These are phyloP conservation scores for Drosophila vallismaia DNA, from an alignment of 2,888 invertebrate species.

Conservation along the genomic window DNA sequence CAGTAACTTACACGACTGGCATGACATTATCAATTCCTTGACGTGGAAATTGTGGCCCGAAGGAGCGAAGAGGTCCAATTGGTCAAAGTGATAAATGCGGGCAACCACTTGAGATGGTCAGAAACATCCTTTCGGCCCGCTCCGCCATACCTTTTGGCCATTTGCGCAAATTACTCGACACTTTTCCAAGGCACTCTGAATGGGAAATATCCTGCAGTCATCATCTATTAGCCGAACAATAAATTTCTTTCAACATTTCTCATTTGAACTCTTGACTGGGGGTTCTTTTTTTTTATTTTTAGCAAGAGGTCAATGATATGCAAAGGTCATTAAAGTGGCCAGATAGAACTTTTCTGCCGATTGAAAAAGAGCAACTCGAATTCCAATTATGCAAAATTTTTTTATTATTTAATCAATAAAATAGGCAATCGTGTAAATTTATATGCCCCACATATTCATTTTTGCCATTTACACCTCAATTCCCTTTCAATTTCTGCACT, in stretches of 20 bases:
- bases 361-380: too few species aligned
- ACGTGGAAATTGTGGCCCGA: not conserved
- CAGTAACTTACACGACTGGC: constrained; percentile 27
- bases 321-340: not conserved
- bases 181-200: constrained; percentile 23
- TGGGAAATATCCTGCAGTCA: constrained; percentile 42
- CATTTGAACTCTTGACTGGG: constrained; percentile 1
- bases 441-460: constrained; percentile 1
- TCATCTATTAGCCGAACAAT: constrained; percentile 46
- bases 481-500: constrained; percentile 28
- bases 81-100: constrained; percentile 38
- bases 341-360: too few species aligned
- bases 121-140: not conserved
- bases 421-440: not conserved
- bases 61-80: constrained; percentile 2
- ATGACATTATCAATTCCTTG: constrained; percentile 38
- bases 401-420: not conserved
- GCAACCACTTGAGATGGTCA: constrained; percentile 21
- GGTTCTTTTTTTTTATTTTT: not conserved
- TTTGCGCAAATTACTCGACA: constrained; percentile 46
- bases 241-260: constrained; percentile 27
- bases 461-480: constrained; percentile 10
- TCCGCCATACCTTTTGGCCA: constrained; percentile 7
- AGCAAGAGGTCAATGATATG: constrained; percentile 22
- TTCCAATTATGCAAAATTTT: not conserved